These are phyloP conservation scores for Baccha elongata DNA, from an alignment of 2,888 invertebrate species.

Conservation along the genomic window DNA sequence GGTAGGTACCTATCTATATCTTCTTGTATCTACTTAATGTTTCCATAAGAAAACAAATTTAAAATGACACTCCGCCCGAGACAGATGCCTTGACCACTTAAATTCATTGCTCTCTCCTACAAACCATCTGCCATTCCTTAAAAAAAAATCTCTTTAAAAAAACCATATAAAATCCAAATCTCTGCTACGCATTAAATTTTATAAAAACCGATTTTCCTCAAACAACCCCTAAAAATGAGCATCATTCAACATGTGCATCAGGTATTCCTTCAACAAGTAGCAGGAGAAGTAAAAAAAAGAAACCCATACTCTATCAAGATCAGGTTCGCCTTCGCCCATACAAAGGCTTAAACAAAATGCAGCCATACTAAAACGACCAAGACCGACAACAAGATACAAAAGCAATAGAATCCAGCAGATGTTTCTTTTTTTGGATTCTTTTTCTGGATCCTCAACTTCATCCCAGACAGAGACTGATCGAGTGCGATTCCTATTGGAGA, in stretches of 20 bases:
- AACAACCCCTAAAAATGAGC: conserved; percentile 54
- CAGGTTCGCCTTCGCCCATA: conserved; percentile 27
- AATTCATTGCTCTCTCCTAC: conserved; percentile 23
- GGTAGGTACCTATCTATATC: too few species aligned
- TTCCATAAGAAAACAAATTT: not conserved
- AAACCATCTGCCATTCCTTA: conserved; percentile 52
- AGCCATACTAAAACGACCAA: conserved; percentile 26
- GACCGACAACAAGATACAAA: not conserved
- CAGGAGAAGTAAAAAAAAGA: not conserved
- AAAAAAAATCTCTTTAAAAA: conserved; percentile 34
- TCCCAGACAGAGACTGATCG: conserved; percentile 30
- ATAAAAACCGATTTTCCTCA: conserved; percentile 46
- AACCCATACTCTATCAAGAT: conserved; percentile 49
- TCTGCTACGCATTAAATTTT: conserved; percentile 18
- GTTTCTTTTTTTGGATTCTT: conserved; percentile 15
- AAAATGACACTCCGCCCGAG: not conserved
- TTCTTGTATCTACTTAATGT: not conserved
- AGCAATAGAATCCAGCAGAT: conserved; percentile 25
- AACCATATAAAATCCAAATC: conserved; percentile 16
- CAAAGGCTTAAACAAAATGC: conserved; percentile 47
- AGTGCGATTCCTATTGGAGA: conserved; percentile 14
- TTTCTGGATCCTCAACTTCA: conserved; percentile 12
- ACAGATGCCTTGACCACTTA: conserved; percentile 44
- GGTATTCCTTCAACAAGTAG: conserved; percentile 46
- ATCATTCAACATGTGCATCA: conserved; percentile 66